Percentiles rank a stretch among this genome's conserved stretches.
These are phyloP conservation scores for Pyrocephalus nanus DNA, from an alignment of 2,797 vertebrate genomes.

Conservation along the genomic window DNA sequence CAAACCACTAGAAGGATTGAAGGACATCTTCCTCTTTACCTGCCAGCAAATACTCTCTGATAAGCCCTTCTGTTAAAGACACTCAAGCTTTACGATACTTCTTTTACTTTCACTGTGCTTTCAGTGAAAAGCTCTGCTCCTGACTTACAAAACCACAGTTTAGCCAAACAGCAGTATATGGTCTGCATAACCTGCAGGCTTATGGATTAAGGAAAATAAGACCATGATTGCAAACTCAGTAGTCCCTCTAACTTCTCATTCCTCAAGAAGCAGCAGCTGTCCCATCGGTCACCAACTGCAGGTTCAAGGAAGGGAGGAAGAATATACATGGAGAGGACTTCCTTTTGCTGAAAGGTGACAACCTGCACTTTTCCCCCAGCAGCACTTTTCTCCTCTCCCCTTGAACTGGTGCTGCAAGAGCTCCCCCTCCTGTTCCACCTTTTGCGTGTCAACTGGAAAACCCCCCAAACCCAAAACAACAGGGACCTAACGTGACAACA, in stretches of 20 bases:
- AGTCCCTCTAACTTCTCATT: not conserved
- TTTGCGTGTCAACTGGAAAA: not conserved
- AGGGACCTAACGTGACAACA: not conserved
- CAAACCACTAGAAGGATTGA: not conserved
- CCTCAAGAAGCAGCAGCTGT: not conserved
- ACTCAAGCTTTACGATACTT: not conserved
- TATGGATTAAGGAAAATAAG: not conserved
- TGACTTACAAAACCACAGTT: not conserved
- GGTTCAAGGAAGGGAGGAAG: not conserved
- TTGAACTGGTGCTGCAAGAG: not conserved
- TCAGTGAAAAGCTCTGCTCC: not conserved
- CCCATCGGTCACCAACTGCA: not conserved
- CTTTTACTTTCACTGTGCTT: not conserved
- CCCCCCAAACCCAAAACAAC: not conserved
- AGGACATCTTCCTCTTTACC: not conserved
- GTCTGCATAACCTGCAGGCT: not conserved
- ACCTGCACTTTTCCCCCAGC: not conserved
- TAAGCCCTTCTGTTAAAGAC: not conserved
- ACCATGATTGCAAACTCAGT: not conserved
- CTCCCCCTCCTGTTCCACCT: slow-evolving; percentile 27
- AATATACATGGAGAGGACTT: fast-evolving
- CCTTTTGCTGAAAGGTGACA: not conserved
- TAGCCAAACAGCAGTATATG: not conserved
- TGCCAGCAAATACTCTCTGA: not conserved
- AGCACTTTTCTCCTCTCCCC: not conserved